These are phyloP conservation scores for Muscicapa striata DNA, from an alignment of 2,797 vertebrate species.

Conservation along the genomic window DNA sequence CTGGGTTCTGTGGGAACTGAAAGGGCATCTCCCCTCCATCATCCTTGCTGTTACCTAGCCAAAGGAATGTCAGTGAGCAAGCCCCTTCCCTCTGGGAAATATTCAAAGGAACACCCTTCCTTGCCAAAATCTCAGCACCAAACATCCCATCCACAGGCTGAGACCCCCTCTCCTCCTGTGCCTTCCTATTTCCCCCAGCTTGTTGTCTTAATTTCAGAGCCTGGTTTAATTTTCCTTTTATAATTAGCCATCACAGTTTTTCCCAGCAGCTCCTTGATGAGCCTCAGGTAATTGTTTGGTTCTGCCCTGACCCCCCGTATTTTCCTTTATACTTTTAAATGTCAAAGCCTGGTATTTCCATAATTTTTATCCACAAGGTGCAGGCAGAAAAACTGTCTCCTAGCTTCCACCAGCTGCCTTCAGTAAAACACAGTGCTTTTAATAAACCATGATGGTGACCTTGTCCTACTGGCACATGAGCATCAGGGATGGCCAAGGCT, in stretches of 20 bases:
- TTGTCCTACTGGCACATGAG: not conserved
- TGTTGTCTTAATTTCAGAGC: not conserved
- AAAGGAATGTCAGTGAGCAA: accelerated
- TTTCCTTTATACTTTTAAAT: conserved; percentile 47
- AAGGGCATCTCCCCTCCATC: not conserved
- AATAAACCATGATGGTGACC: not conserved
- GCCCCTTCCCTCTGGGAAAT: not conserved
- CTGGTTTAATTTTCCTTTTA: conserved; percentile 62
- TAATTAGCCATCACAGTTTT: conserved; percentile 59
- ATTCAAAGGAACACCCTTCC: not conserved
- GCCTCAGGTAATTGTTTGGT: conserved; percentile 58
- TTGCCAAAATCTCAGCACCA: not conserved
- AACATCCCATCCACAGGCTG: not conserved
- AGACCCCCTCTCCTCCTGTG: not conserved
- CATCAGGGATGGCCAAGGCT: not conserved
- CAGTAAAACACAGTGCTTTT: not conserved
- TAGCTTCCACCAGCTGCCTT: not conserved
- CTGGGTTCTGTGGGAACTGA: not conserved
- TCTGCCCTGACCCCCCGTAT: accelerated
- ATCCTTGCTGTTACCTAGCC: accelerated
- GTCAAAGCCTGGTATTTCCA: conserved; percentile 56
- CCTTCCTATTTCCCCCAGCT: not conserved
- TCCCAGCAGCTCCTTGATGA: conserved; percentile 49
- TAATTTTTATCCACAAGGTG: not conserved
- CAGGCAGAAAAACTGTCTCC: not conserved